These are phyloP conservation scores for Luperina nickerlii DNA, from an alignment of 2,888 invertebrate species.

Conservation along the genomic window DNA sequence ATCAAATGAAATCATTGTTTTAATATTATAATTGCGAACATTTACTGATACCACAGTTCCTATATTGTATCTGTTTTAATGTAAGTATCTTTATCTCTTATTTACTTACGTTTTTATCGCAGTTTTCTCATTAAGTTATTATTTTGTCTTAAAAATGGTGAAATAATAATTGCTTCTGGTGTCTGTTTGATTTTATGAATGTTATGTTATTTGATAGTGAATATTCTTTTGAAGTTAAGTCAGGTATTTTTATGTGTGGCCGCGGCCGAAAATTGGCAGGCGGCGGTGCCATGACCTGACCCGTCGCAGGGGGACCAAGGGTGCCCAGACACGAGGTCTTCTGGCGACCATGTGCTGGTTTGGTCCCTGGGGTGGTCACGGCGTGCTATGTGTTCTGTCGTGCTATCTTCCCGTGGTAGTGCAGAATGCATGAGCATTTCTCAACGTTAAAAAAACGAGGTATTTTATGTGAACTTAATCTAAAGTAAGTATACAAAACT, in stretches of 20 bases:
- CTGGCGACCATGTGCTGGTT: no score
- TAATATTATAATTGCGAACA: conserved; percentile 47
- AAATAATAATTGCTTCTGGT: conserved; percentile 13
- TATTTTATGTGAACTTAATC: background rate
- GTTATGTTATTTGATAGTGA: background rate
- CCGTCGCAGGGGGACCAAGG: no score
- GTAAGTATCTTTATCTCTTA: conserved; percentile 17
- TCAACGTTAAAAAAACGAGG: no score
- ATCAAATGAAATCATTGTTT: conserved; percentile 43
- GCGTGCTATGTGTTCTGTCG: no score
- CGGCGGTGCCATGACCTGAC: no score
- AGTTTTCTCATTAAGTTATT: background rate
- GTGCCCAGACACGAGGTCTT: no score
- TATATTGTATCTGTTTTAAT: conserved; percentile 2
- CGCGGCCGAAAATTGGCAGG: no score
- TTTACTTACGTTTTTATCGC: conserved; percentile 10
- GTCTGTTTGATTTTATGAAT: conserved; percentile 9
- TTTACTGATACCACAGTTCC: conserved; percentile 38
- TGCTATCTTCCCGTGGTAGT: no score
- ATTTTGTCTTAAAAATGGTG: conserved; percentile 19
- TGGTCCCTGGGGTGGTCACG: no score
- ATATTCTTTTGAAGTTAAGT: background rate
- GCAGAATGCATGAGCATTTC: no score
- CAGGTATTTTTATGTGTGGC: background rate
- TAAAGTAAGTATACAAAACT: background rate